Conservation (phyloP, 2,113 vertebrate genomes). For the Micronisus gabar region DNA sequence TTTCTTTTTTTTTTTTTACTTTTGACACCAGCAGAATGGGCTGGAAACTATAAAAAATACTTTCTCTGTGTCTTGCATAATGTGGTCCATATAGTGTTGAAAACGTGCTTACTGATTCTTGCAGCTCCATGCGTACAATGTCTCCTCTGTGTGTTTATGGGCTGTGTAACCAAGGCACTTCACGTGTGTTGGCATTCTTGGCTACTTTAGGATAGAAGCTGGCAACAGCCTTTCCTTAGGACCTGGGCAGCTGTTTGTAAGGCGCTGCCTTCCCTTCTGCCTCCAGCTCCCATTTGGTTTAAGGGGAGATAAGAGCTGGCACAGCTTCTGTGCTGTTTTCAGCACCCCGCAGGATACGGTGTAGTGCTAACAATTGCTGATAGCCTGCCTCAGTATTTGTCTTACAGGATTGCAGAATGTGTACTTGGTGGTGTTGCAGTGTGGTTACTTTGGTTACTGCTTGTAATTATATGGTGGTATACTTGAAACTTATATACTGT, state of each 20-base stretch:
- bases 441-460: neutral
- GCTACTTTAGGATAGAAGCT: neutral
- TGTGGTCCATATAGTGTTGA: neutral
- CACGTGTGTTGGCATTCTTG: neutral
- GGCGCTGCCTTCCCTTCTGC: neutral
- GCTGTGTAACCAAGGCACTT: neutral
- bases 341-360: neutral
- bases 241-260: neutral
- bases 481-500: neutral
- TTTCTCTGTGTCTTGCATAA: neutral
- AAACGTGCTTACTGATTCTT: neutral
- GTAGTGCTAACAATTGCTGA: neutral
- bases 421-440: neutral
- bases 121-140: neutral
- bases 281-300: fast-evolving
- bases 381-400: neutral
- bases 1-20: neutral
- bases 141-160: neutral
- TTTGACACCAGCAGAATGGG: neutral
- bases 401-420: neutral
- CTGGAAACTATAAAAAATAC: neutral
- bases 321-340: neutral
- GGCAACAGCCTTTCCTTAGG: neutral
- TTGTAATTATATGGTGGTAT: neutral
- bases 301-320: neutral